A percentile compares a stretch with the other conserved stretches of the same genome.
Evolutionary conservation across 2,888 invertebrate species (phyloP).

Genomic region (Carcina quercana): DNA sequence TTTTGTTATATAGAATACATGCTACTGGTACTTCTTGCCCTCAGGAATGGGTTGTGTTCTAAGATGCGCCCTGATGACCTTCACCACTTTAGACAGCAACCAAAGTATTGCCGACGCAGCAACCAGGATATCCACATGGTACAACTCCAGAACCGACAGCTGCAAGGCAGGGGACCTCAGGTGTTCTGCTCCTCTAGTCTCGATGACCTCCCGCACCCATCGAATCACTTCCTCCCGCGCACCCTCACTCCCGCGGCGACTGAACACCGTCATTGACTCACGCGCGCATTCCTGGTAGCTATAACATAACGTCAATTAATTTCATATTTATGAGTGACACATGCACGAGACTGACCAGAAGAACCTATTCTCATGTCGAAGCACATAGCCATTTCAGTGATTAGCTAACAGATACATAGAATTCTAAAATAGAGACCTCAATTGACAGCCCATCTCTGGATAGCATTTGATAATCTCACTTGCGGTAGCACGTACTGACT

Average conservation of each 20-base stretch:
- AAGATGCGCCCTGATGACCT: conserved; percentile 29
- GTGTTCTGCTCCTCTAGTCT: conserved; percentile 27
- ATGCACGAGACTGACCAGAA: too few relatives aligned
- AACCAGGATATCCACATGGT: conserved; percentile 30
- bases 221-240: conserved; percentile 29
- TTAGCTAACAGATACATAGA: too few relatives aligned
- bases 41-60: too few relatives aligned
- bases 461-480: too few relatives aligned
- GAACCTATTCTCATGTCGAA: background rate
- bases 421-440: too few relatives aligned
- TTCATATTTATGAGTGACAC: too few relatives aligned
- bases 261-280: conserved; percentile 26
- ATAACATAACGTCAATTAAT: conserved; percentile 4
- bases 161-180: conserved; percentile 33
- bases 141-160: conserved; percentile 24
- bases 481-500: too few relatives aligned
- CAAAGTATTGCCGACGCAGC: conserved; percentile 28
- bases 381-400: background rate
- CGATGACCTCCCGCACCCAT: conserved; percentile 32
- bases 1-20: too few relatives aligned
- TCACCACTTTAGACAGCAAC: conserved; percentile 38
- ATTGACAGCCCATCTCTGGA: too few relatives aligned
- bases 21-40: too few relatives aligned
- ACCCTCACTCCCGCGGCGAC: conserved; percentile 17
- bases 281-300: conserved; percentile 31